These are phyloP conservation scores for Seriola rivoliana DNA, from an alignment of 2,113 vertebrate genomes.

Conservation along the genomic window DNA sequence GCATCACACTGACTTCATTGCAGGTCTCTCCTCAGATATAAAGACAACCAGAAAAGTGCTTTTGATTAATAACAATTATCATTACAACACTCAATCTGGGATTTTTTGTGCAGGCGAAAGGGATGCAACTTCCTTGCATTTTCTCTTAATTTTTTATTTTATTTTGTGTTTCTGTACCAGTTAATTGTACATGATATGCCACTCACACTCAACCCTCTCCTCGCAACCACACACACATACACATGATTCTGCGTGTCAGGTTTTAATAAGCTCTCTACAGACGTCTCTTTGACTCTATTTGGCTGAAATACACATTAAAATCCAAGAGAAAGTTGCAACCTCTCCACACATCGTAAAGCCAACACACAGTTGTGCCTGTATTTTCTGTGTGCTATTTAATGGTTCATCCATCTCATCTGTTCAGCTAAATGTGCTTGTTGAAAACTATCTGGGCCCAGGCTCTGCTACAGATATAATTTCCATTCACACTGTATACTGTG, in stretches of 20 bases:
- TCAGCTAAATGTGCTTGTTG: constrained; percentile 72
- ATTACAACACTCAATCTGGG: neutral
- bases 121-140: neutral
- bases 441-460: constrained; percentile 61
- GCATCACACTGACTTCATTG: constrained; percentile 11
- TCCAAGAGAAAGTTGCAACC: constrained; percentile 26
- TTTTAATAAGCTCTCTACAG: constrained; percentile 59
- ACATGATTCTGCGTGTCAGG: constrained; percentile 24
- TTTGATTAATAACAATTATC: constrained; percentile 43
- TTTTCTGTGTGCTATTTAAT: constrained; percentile 49
- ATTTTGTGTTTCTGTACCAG: constrained; percentile 21
- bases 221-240: constrained; percentile 1
- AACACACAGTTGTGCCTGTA: constrained; percentile 52
- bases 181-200: constrained; percentile 49
- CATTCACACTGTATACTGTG: constrained; percentile 51
- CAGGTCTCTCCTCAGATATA: constrained; percentile 21
- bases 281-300: constrained; percentile 46
- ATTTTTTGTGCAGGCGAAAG: neutral
- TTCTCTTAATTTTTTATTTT: constrained; percentile 36
- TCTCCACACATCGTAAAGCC: constrained; percentile 15
- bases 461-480: constrained; percentile 65
- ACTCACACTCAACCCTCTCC: constrained; percentile 33
- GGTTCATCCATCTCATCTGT: constrained; percentile 68
- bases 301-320: constrained; percentile 46
- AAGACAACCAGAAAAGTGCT: constrained; percentile 25